Conservation (phyloP, 1,140 invertebrate genomes). For the Amphibalanus amphitrite region DNA sequence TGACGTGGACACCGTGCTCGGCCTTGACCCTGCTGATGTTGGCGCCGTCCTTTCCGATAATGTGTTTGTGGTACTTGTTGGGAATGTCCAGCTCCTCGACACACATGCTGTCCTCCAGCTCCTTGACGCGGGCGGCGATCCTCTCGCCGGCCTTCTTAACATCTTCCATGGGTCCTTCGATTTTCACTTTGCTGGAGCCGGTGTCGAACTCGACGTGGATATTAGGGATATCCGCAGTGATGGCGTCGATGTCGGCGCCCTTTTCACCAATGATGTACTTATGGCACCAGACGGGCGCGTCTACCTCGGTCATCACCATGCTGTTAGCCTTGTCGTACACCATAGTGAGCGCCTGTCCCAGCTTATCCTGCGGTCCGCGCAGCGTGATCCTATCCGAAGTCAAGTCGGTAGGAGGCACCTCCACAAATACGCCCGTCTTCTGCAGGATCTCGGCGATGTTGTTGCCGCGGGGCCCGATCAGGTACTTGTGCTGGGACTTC, state of each 20-base stretch:
- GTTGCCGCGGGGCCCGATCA: conserved; percentile 70
- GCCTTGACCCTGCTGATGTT: conserved; percentile 63
- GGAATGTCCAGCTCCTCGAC: conserved; percentile 68
- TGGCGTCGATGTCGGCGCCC: conserved; percentile 74
- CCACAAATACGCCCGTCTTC: conserved; percentile 82
- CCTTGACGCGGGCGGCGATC: conserved; percentile 58
- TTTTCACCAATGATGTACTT: conserved; percentile 93
- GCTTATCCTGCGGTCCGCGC: conserved; percentile 70
- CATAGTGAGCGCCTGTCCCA: conserved; percentile 63
- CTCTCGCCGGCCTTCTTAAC: conserved; percentile 66
- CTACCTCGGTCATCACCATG: conserved; percentile 63
- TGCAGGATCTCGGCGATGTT: conserved; percentile 83
- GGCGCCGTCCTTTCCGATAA: conserved; percentile 86
- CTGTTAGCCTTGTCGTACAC: conserved; percentile 95
- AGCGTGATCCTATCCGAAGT: conserved; percentile 80
- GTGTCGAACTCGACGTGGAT: conserved; percentile 88
- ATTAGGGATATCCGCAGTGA: conserved; percentile 71
- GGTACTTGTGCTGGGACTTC: conserved; percentile 91
- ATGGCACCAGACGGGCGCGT: conserved; percentile 88
- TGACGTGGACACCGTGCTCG: conserved; percentile 73
- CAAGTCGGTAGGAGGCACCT: conserved; percentile 77
- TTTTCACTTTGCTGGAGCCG: conserved; percentile 74
- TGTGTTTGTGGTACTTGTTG: conserved; percentile 85
- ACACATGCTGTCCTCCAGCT: conserved; percentile 56
- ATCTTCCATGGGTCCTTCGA: conserved; percentile 91